Percentiles rank a stretch among this genome's conserved stretches.
These are phyloP conservation scores for Eueides isabella DNA, from an alignment of 1,140 invertebrate species.

Conservation along the genomic window DNA sequence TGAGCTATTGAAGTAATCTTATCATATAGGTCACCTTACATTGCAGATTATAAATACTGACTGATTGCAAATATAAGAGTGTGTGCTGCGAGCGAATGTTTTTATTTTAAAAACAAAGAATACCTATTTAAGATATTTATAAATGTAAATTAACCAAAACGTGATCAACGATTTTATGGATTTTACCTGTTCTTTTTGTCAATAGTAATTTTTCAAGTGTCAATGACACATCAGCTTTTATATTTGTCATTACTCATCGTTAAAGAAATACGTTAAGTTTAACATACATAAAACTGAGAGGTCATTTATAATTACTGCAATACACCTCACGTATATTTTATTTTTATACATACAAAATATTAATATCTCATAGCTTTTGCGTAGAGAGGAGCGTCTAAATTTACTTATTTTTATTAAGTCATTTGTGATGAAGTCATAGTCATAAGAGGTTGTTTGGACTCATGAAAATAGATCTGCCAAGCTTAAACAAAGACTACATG, in stretches of 20 bases:
- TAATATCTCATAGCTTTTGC: background rate
- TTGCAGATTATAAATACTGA: slow-evolving; percentile 69
- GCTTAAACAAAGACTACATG: slow-evolving; percentile 54
- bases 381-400: background rate
- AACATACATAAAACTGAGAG: background rate
- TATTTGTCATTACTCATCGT: slow-evolving; percentile 26
- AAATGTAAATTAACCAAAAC: slow-evolving; percentile 5
- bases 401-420: background rate
- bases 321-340: background rate
- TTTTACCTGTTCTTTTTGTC: slow-evolving; percentile 28
- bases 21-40: slow-evolving; percentile 82
- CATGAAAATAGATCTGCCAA: slow-evolving; percentile 46
- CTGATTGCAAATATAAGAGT: slow-evolving; percentile 41
- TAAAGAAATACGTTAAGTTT: slow-evolving; percentile 20
- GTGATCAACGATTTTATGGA: slow-evolving; percentile 14
- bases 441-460: background rate
- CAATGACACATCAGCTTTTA: slow-evolving; percentile 28
- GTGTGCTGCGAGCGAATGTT: slow-evolving; percentile 3
- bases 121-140: slow-evolving; percentile 6
- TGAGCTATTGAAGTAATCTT: slow-evolving; percentile 76
- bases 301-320: background rate
- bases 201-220: slow-evolving; percentile 23
- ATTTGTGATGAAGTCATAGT: slow-evolving; percentile 2
- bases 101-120: slow-evolving; percentile 9
- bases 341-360: background rate